These are phyloP conservation scores for Drosophila parthenogenetica DNA, from an alignment of 2,888 invertebrate species.

Conservation along the genomic window DNA sequence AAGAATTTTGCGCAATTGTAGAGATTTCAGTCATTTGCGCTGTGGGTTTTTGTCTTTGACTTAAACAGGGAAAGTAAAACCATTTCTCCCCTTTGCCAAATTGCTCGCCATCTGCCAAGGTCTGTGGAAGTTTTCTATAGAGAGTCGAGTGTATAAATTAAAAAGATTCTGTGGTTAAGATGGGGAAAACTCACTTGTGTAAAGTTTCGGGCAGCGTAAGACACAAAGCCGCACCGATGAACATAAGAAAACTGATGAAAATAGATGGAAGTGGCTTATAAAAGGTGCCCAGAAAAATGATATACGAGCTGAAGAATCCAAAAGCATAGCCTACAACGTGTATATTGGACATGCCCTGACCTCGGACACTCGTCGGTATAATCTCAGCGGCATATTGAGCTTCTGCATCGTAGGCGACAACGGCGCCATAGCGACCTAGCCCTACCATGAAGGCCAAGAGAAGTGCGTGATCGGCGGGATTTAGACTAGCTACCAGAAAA, in stretches of 20 bases:
- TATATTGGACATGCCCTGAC: constrained; percentile 87
- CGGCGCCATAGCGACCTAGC: constrained; percentile 86
- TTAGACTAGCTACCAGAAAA: constrained; percentile 83
- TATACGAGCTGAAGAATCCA: constrained; percentile 87
- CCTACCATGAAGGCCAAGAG: constrained; percentile 85
- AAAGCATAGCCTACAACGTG: constrained; percentile 87
- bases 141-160: background rate
- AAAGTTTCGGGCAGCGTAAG: constrained; percentile 87
- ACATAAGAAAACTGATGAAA: constrained; percentile 86
- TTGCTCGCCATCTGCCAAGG: constrained; percentile 87
- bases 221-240: constrained; percentile 86
- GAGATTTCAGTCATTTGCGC: constrained; percentile 11
- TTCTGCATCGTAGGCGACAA: constrained; percentile 88
- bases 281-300: constrained; percentile 85
- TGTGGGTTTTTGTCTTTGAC: constrained; percentile 14
- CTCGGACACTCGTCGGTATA: constrained; percentile 88
- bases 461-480: constrained; percentile 78
- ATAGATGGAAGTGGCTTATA: constrained; percentile 86
- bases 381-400: constrained; percentile 88
- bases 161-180: background rate
- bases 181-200: constrained; percentile 71
- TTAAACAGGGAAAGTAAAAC: constrained; percentile 85
- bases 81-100: constrained; percentile 86
- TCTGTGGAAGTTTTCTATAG: constrained; percentile 86
- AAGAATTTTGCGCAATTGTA: constrained; percentile 18